A percentile compares a stretch with the other conserved stretches of the same genome.
phyloP scores from a whole-genome alignment of 2,113 vertebrate genomes.

The Pholis gunnellus region DNA sequence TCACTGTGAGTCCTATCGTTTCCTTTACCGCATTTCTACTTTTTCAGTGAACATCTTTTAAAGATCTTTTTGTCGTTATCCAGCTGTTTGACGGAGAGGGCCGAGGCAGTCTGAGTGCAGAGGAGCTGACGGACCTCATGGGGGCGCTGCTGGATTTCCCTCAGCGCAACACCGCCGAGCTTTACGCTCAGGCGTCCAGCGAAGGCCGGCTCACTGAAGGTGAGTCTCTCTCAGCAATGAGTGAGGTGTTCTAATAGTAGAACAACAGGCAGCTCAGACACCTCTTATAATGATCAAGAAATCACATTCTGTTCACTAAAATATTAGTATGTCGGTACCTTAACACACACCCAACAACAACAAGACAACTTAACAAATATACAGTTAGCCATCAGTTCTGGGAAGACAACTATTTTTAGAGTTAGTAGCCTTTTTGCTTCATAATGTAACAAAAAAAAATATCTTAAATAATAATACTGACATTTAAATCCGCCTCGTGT shows the following conservation, averaged over 20 bases:
- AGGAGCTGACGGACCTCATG: slow-evolving; percentile 79
- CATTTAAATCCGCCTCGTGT: neutral
- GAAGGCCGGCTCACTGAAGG: slow-evolving; percentile 69
- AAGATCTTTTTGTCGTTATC: neutral
- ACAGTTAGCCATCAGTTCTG: no score
- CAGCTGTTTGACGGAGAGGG: slow-evolving; percentile 76
- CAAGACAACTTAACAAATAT: no score
- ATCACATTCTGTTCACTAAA: no score
- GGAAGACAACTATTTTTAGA: no score
- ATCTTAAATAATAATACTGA: no score
- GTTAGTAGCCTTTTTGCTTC: no score
- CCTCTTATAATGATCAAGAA: no score
- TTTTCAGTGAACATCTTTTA: no score
- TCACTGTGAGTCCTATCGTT: slow-evolving; percentile 67
- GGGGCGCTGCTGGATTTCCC: slow-evolving; percentile 78
- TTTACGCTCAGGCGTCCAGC: slow-evolving; percentile 59
- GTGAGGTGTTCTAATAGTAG: neutral
- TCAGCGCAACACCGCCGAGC: slow-evolving; percentile 64
- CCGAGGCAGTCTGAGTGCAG: slow-evolving; percentile 70
- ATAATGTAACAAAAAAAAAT: no score
- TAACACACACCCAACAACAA: no score
- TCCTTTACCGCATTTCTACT: neutral
- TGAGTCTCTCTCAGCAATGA: slow-evolving; percentile 31
- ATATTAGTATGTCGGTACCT: no score
- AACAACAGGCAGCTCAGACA: neutral